Evolutionary conservation across 2,113 vertebrate genomes (phyloP).

Genomic region (Corythornis madagascariensis): DNA sequence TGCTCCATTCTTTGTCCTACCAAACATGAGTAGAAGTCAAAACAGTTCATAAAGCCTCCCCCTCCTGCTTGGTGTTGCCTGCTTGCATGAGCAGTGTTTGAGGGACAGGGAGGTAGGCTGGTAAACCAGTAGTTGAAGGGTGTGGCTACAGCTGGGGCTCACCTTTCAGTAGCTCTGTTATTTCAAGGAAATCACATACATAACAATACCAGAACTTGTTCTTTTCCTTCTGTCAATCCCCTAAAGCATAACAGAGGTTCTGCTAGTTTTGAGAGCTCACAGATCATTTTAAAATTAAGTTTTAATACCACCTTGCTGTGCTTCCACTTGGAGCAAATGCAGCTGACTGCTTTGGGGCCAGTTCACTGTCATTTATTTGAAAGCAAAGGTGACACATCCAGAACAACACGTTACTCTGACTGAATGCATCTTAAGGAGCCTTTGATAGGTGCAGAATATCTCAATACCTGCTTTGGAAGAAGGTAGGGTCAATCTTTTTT

Average conservation of each 20-base stretch:
- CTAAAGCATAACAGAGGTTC: background rate
- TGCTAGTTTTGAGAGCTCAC: background rate
- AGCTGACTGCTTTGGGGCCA: background rate
- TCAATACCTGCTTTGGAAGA: background rate
- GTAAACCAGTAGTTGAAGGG: constrained; percentile 12
- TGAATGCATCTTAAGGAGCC: background rate
- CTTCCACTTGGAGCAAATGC: background rate
- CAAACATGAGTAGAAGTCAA: background rate
- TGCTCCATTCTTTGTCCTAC: background rate
- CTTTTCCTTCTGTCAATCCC: background rate
- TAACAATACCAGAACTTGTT: too few relatives aligned
- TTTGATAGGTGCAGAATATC: background rate
- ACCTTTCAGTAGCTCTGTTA: background rate
- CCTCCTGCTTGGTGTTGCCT: constrained; percentile 7
- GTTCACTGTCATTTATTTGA: background rate
- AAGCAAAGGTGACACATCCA: background rate
- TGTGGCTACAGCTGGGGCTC: background rate
- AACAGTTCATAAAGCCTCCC: background rate
- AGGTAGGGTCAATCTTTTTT: background rate
- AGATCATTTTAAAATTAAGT: background rate
- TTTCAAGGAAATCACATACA: background rate
- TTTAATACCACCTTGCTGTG: background rate
- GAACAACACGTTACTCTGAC: background rate
- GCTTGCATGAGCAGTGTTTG: background rate
- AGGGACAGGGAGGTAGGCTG: background rate